phyloP scores from a whole-genome alignment of 2,888 invertebrate genomes.

The Tetranychus truncatus region DNA sequence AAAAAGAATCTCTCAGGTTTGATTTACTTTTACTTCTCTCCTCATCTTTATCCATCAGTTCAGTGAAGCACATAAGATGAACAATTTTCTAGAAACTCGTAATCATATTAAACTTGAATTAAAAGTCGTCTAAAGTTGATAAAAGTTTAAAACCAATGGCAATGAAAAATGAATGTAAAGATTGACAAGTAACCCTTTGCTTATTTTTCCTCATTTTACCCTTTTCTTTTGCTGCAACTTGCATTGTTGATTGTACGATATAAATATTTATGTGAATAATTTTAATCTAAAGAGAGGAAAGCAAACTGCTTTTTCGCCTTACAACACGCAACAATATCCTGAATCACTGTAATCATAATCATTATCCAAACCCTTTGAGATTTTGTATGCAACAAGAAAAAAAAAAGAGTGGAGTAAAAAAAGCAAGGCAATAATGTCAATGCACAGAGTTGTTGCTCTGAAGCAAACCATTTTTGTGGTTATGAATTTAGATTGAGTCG shows the following conservation, averaged over 20 bases:
- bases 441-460: not conserved
- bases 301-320: not conserved
- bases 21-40: too few species aligned
- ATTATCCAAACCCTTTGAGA: slow-evolving; percentile 11
- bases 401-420: slow-evolving; percentile 12
- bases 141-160: too few species aligned
- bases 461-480: not conserved
- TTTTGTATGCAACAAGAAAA: slow-evolving; percentile 10
- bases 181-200: too few species aligned
- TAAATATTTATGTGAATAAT: not conserved
- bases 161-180: too few species aligned
- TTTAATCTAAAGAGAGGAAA: not conserved
- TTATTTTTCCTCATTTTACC: too few species aligned
- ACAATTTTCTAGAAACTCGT: too few species aligned
- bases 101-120: too few species aligned
- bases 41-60: too few species aligned
- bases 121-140: too few species aligned
- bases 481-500: not conserved
- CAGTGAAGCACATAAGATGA: too few species aligned
- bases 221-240: too few species aligned
- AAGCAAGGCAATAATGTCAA: slow-evolving; percentile 18
- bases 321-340: not conserved
- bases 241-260: too few species aligned
- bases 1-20: not conserved
- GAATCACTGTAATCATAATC: slow-evolving; percentile 10